Evolutionary conservation across 2,113 vertebrate species (phyloP), one percentile per base, ranked within the genome.

Genomic region (Bujurquina vittata): DNA sequence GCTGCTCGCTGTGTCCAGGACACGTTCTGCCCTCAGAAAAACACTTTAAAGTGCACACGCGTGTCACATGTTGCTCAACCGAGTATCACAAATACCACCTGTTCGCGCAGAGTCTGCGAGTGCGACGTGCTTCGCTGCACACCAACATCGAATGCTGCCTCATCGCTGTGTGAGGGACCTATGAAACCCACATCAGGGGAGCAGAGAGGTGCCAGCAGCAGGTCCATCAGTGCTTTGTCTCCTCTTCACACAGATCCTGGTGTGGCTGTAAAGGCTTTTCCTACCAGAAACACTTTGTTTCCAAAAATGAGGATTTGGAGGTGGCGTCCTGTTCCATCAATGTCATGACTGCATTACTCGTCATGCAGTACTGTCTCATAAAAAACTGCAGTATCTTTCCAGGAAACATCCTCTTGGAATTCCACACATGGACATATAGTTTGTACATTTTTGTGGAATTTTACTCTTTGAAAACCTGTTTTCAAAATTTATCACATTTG

Each of bases 241-340:
- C 46, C 29, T 31, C 29, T 31, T 31, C 29, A 3, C 29, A 31
- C 14, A 46, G 43, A 15, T 46, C 14, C 15, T 69, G 63, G 29
- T 3, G 3, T 31, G 29, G 29, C 29, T 31, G 3, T 7, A 35
- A 35, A 7, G 5, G 33, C 1, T 5, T 35, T 35, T 35, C 33
- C 7, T 12, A 23, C 2, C 37, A 20, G 65, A 20, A 52, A 18
- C 49, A 43, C 2, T 46, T 67, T 0, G 46, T 22, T 5, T 4
- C 46, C 4, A 46, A 0, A 67, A 67, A 26, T 9, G 26, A 0
- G 0, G n/a, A 18, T 67, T 46, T 67, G 22, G n/a, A 7, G 14
- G 10, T 22, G 40, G 0, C 26, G 10, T 5, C 31, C 40, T 17
- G 4, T 26, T 40, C 3, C 3, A 46, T 12, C 10, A 22, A 0